phyloP scores from a whole-genome alignment of 2,113 vertebrate species.

The Cacatua alba region DNA sequence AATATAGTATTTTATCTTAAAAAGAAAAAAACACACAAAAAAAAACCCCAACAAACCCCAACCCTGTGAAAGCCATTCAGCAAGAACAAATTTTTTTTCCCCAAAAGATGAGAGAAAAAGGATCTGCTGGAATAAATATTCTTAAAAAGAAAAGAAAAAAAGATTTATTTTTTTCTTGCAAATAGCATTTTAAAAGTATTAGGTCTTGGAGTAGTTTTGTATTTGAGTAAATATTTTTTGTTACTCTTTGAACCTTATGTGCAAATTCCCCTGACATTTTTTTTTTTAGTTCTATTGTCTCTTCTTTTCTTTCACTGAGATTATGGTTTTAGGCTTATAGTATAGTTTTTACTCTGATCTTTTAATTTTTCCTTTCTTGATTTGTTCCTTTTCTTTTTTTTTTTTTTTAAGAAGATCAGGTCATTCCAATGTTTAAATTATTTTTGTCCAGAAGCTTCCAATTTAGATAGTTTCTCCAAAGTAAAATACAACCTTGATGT shows the following conservation, averaged over 20 bases:
- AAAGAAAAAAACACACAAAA: neutral
- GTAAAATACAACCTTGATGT: neutral
- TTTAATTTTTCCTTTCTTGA: neutral
- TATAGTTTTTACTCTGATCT: neutral
- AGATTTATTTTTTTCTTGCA: fast-evolving
- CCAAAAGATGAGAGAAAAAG: neutral
- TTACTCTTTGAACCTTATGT: neutral
- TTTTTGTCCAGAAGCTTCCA: neutral
- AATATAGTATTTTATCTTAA: neutral
- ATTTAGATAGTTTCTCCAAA: neutral
- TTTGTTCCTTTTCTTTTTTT: neutral
- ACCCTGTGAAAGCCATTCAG: neutral
- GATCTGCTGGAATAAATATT: neutral
- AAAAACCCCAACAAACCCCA: neutral
- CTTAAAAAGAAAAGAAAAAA: neutral
- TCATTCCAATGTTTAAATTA: neutral
- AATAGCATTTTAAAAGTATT: neutral
- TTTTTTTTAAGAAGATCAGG: neutral
- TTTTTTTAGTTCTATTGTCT: neutral
- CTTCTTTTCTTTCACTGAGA: neutral
- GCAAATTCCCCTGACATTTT: neutral
- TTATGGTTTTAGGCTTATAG: neutral
- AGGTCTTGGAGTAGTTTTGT: neutral
- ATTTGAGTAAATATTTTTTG: neutral
- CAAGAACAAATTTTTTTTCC: neutral